These are phyloP conservation scores for Oreochromis tanganicae DNA, from an alignment of 2,113 vertebrate species.

Conservation along the genomic window DNA sequence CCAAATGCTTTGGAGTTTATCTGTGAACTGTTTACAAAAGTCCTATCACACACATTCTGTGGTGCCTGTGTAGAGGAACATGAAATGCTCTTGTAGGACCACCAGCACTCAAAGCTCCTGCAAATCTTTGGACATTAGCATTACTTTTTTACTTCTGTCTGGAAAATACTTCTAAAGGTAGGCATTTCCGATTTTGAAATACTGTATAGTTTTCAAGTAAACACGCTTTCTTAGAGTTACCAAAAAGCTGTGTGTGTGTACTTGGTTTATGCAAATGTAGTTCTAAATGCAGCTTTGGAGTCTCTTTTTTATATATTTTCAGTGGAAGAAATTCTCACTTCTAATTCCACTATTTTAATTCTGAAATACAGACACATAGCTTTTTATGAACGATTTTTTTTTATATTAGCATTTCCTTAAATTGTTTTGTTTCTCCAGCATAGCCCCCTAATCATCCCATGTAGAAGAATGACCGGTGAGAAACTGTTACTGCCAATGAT, in stretches of 20 bases:
- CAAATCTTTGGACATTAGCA: conserved; percentile 11
- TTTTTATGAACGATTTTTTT: not conserved
- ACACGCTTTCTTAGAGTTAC: not conserved
- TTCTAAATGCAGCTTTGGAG: not conserved
- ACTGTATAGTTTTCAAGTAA: not conserved
- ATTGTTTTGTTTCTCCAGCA: conserved; percentile 17
- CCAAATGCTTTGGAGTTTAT: conserved; percentile 65
- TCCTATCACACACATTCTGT: conserved; percentile 49
- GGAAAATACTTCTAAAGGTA: conserved; percentile 48
- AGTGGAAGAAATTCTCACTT: not conserved
- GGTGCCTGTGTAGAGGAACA: conserved; percentile 28
- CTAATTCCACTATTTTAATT: not conserved
- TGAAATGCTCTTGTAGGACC: conserved; percentile 43
- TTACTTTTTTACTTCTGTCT: not conserved
- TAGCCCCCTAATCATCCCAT: conserved; percentile 55
- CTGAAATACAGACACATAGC: not conserved
- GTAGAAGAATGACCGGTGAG: conserved; percentile 78
- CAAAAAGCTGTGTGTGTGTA: not conserved
- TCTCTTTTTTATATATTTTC: not conserved
- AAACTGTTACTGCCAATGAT: conserved; percentile 66
- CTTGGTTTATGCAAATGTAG: not conserved
- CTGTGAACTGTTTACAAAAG: conserved; percentile 69
- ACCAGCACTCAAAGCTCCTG: conserved; percentile 38
- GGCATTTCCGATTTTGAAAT: not conserved
- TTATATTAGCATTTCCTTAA: not conserved